These are phyloP conservation scores for Papilio glaucus DNA, from an alignment of 1,140 invertebrate species.

Conservation along the genomic window DNA sequence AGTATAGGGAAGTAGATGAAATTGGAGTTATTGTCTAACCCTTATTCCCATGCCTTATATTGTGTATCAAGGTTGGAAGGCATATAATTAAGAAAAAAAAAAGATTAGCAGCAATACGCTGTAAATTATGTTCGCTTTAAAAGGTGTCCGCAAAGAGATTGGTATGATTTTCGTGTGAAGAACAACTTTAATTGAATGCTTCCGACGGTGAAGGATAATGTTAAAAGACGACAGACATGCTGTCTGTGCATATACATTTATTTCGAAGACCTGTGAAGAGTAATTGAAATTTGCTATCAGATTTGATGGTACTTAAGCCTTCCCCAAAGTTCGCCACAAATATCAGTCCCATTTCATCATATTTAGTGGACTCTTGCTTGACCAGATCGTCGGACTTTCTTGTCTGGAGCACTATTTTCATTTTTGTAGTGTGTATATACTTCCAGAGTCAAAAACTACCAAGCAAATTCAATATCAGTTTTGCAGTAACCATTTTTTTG, in stretches of 20 bases:
- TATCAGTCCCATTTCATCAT: too few relatives aligned
- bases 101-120: neutral
- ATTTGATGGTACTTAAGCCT: too few relatives aligned
- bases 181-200: slow-evolving; percentile 8
- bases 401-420: too few relatives aligned
- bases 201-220: neutral
- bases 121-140: neutral
- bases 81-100: neutral
- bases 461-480: neutral
- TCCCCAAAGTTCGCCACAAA: too few relatives aligned
- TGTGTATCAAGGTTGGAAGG: neutral
- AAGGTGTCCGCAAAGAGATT: neutral
- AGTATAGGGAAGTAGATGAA: too few relatives aligned
- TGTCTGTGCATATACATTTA: neutral
- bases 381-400: too few relatives aligned
- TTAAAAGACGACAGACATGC: neutral
- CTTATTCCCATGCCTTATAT: neutral
- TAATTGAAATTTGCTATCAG: too few relatives aligned
- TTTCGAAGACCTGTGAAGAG: too few relatives aligned
- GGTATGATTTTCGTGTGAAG: slow-evolving; percentile 2
- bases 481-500: neutral
- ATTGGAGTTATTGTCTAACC: neutral
- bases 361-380: too few relatives aligned
- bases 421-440: too few relatives aligned
- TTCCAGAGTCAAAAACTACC: too few relatives aligned